Conservation (phyloP, 2,797 vertebrate genomes). For the Ammospiza maritima region DNA sequence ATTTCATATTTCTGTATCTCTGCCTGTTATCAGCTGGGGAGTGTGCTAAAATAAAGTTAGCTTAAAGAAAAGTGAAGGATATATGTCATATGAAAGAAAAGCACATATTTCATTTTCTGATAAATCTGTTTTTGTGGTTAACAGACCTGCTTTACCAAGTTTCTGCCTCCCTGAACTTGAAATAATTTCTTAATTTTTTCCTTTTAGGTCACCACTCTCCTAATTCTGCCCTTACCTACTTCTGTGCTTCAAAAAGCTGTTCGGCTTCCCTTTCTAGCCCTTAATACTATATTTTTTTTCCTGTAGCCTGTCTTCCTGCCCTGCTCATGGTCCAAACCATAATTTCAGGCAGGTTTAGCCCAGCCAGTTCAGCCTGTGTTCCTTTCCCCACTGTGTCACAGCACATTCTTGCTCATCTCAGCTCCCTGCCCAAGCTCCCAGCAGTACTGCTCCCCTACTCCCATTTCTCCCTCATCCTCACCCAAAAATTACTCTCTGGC, state of each 20-base stretch:
- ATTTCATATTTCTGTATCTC: background rate
- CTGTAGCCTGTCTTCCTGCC: background rate
- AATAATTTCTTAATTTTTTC: background rate
- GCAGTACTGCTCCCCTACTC: background rate
- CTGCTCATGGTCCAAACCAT: background rate
- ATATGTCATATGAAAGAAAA: background rate
- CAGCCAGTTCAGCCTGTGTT: rapidly evolving
- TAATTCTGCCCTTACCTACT: background rate
- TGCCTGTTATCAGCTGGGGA: background rate
- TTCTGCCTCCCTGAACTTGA: background rate
- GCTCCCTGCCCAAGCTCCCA: background rate
- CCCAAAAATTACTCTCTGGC: background rate
- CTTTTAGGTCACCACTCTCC: background rate
- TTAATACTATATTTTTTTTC: background rate
- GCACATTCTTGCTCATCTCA: background rate
- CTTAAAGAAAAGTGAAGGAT: background rate
- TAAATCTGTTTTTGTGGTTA: background rate
- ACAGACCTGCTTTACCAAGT: background rate
- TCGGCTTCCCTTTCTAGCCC: background rate
- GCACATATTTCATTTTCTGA: background rate
- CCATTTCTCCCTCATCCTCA: background rate
- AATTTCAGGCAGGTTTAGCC: background rate
- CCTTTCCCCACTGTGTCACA: background rate
- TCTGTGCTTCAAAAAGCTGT: background rate
- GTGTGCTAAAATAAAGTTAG: background rate